Evolutionary conservation across 2,113 vertebrate genomes (phyloP).

Genomic region (Forbesichthys agassizii): DNA sequence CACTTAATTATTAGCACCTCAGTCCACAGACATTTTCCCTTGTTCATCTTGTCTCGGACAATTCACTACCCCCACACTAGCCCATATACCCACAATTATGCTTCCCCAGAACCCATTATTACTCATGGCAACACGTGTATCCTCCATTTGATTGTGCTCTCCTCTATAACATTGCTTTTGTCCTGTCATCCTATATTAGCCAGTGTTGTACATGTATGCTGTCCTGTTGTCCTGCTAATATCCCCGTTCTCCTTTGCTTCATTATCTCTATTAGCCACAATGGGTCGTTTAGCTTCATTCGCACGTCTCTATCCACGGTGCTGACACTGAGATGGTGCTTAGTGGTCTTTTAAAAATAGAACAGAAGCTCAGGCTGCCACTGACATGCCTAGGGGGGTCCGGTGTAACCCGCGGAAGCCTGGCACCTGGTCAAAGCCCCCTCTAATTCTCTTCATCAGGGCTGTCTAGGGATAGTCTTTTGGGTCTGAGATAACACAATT

Average conservation of each 20-base stretch:
- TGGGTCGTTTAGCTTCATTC: constrained; percentile 30
- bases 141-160: constrained; percentile 7
- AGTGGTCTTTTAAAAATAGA: constrained; percentile 7
- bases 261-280: constrained; percentile 18
- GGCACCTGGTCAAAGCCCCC: not conserved
- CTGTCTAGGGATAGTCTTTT: not conserved
- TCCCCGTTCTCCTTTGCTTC: constrained; percentile 8
- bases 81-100: constrained; percentile 1
- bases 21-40: constrained; percentile 24
- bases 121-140: not conserved
- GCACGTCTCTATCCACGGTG: constrained; percentile 29
- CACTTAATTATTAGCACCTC: constrained; percentile 63
- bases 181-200: constrained; percentile 22
- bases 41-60: constrained; percentile 29
- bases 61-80: not conserved
- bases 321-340: constrained; percentile 26
- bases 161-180: constrained; percentile 42
- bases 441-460: not conserved
- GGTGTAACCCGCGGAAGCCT: not conserved
- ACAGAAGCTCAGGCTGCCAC: not conserved
- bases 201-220: constrained; percentile 10
- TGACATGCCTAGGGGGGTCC: not conserved
- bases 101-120: constrained; percentile 2
- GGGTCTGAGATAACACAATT: constrained; percentile 1
- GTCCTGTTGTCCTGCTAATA: constrained; percentile 33